Conservation (phyloP, 2,888 invertebrate species). For the Xanthia icteritia region DNA sequence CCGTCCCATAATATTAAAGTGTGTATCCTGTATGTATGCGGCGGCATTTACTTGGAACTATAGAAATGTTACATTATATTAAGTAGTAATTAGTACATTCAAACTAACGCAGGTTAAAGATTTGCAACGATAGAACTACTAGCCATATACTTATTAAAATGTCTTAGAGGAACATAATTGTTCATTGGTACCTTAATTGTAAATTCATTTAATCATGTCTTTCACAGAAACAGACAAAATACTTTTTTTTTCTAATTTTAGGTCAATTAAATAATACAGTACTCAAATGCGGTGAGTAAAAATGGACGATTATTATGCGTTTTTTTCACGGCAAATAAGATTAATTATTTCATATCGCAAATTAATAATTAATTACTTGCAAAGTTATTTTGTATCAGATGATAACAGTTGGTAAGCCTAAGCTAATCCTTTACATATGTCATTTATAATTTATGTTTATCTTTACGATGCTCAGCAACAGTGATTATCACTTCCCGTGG, state of each 20-base stretch:
- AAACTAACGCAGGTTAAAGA: conserved; percentile 8
- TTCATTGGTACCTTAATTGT: background rate
- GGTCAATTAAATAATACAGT: conserved; percentile 1
- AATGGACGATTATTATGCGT: background rate
- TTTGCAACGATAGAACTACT: conserved; percentile 18
- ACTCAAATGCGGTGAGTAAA: background rate
- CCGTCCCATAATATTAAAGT: background rate
- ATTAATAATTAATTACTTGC: conserved; percentile 32
- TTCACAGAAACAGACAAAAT: background rate
- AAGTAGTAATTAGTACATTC: conserved; percentile 7
- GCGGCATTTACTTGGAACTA: background rate
- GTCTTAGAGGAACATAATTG: background rate
- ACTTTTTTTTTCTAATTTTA: background rate
- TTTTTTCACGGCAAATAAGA: conserved; percentile 20
- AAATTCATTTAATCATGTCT: background rate
- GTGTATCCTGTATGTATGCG: background rate
- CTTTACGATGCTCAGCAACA: conserved; percentile 2
- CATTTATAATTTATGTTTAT: background rate
- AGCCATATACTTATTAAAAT: conserved; percentile 13
- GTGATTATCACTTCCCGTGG: background rate
- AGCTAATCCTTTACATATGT: conserved; percentile 21
- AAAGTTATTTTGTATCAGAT: conserved; percentile 6
- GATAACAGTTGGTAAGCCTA: conserved; percentile 22
- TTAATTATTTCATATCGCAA: conserved; percentile 42
- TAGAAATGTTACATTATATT: background rate